A percentile compares a stretch with the other conserved stretches of the same genome.
Conservation (phyloP, 2,113 vertebrate genomes). For the Eurystomus gularis region DNA sequence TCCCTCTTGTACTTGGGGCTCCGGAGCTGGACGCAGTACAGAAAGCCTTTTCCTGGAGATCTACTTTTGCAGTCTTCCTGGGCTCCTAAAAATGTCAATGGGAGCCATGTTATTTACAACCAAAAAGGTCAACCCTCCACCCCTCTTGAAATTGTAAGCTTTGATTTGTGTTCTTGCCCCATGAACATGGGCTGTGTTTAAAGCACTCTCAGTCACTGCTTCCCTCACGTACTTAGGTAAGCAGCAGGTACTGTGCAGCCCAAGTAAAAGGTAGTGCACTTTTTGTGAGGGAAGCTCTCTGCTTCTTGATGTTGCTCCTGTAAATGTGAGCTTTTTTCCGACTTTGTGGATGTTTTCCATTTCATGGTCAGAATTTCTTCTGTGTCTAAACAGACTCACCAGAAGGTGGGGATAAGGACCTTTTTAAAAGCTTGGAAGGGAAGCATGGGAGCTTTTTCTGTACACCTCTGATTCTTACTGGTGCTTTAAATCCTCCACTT, state of each 20-base stretch:
- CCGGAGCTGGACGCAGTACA: too few relatives aligned
- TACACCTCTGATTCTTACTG: background rate
- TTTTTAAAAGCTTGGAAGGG: background rate
- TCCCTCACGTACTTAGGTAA: background rate
- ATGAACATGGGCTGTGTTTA: background rate
- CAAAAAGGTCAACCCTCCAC: background rate
- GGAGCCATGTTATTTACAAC: background rate
- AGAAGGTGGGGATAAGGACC: conserved; percentile 54
- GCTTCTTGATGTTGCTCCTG: background rate
- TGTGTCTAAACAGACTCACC: background rate
- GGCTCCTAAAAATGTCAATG: background rate
- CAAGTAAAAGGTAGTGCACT: background rate
- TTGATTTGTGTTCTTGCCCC: background rate
- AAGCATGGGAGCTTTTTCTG: background rate
- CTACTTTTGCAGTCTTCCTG: background rate
- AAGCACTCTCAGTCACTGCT: background rate
- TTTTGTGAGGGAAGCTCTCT: background rate
- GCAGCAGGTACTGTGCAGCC: background rate
- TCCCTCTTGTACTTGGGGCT: too few relatives aligned
- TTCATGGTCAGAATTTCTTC: background rate
- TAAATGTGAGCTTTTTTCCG: background rate
- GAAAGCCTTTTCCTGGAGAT: background rate
- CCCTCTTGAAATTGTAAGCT: background rate
- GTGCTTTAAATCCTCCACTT: background rate
- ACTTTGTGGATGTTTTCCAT: background rate